Evolutionary conservation across 2,888 invertebrate species (phyloP), one percentile per base, ranked within the genome.

Genomic region (Gryllus longicercus): DNA sequence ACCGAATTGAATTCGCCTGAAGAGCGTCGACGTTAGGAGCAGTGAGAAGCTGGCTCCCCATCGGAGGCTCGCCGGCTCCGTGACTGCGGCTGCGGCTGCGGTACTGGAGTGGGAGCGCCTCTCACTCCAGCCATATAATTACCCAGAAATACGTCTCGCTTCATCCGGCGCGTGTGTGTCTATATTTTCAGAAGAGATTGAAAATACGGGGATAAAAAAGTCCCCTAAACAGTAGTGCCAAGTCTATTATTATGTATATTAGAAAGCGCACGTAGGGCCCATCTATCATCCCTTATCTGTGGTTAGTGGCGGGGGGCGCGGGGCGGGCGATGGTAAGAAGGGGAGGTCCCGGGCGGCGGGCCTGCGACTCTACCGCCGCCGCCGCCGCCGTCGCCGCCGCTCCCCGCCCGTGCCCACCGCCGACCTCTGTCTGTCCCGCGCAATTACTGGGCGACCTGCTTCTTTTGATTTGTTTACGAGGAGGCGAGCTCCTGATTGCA

Each of bases 141-240:
- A 63, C 63, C 63, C 63, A n/a, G n/a, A n/a, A 63, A 63, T 63
- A 63, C 63, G 63, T 14, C 63, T n/a, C 63, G n/a, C 63, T 63
- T n/a, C 63, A 63, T 63, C 63, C 63, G 63, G 63, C n/a, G 16
- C 4, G n/a, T 63, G 63, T 63, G 63, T 63, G 63, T 63, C 63
- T 63, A 63, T 63, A 63, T 63, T 63, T 63, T 63, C 63, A 14
- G 63, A 63, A 63, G 63, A 63, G 63, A 63, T 63, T 63, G 63
- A 63, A 63, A 63, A 63, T n/a, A n/a, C n/a, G 63, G n/a, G n/a
- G 63, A 63, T 63, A 63, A 63, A 63, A 63, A 63, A 63, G 63
- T 63, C 63, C n/a, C 63, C 63, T 63, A 63, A 63, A 63, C 63
- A 63, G 63, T 63, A 63, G 12, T 63, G 63, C 63, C 63, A n/a